These are phyloP conservation scores for Epizoanthus fatuus DNA, from an alignment of 92 coral and sea anemone genomes.

Conservation along the genomic window DNA sequence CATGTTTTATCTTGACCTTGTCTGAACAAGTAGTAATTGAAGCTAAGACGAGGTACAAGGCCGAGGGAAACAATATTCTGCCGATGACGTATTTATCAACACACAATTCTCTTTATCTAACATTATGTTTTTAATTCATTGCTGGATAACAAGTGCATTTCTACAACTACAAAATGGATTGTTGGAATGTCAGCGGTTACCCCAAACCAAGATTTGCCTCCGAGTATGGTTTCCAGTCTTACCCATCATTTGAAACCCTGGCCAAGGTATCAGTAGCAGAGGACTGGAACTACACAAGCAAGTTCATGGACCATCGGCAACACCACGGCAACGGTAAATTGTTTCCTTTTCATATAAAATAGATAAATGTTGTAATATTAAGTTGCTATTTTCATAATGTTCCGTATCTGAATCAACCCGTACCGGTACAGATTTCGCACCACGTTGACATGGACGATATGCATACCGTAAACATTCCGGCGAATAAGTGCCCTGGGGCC, in stretches of 20 bases:
- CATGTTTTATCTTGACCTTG: too few relatives aligned
- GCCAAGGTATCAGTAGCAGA: slow-evolving; percentile 81
- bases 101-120: background rate
- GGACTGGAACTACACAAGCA: slow-evolving; percentile 94
- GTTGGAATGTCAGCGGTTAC: slow-evolving; percentile 91
- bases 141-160: slow-evolving; percentile 78
- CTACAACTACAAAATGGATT: slow-evolving; percentile 91
- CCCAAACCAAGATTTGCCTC: slow-evolving; percentile 99
- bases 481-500: too few relatives aligned
- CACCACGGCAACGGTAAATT: slow-evolving; percentile 90
- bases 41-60: too few relatives aligned
- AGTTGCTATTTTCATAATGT: background rate
- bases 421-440: too few relatives aligned
- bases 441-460: too few relatives aligned
- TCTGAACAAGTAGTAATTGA: too few relatives aligned
- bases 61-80: too few relatives aligned
- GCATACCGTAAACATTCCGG: too few relatives aligned
- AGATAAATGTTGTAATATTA: background rate
- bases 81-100: too few relatives aligned
- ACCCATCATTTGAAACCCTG: slow-evolving; percentile 95
- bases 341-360: background rate
- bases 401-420: background rate
- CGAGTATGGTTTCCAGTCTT: slow-evolving; percentile 99
- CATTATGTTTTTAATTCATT: background rate
- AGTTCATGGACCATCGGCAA: slow-evolving; percentile 95